Percentiles rank a stretch among this genome's conserved stretches.
Evolutionary conservation across 2,888 invertebrate genomes (phyloP).

Genomic region (Nomada fucata): DNA sequence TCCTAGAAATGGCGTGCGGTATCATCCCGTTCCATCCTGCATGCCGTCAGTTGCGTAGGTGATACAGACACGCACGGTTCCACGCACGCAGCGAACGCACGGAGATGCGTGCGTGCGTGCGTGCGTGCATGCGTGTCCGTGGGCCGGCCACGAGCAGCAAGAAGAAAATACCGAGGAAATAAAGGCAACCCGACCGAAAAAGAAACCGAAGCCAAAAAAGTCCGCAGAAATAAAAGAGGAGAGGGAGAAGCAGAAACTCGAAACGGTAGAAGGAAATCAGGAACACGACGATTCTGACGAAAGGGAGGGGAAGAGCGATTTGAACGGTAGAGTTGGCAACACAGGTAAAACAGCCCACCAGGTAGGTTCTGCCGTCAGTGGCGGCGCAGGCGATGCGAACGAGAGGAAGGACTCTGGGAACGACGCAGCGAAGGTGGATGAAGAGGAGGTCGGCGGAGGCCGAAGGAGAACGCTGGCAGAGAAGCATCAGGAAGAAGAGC

Average conservation of each 20-base stretch:
- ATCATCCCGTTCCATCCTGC: conserved; percentile 75
- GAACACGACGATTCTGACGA: background rate
- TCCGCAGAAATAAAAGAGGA: background rate
- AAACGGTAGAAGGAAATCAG: background rate
- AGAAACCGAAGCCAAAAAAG: background rate
- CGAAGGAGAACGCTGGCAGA: conserved; percentile 54
- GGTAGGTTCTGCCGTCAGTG: conserved; percentile 66
- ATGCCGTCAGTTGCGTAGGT: conserved; percentile 77
- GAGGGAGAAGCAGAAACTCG: background rate
- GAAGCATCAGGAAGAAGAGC: conserved; percentile 28
- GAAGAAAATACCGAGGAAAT: background rate
- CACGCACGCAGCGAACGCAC: conserved; percentile 55
- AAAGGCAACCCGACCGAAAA: background rate
- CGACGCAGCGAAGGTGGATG: conserved; percentile 67
- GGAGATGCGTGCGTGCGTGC: conserved; percentile 28
- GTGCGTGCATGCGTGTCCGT: conserved; percentile 45
- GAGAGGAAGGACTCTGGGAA: conserved; percentile 74
- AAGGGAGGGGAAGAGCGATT: conserved; percentile 19
- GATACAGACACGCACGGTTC: conserved; percentile 72
- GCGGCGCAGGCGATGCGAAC: conserved; percentile 68
- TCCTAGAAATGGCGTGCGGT: conserved; percentile 80
- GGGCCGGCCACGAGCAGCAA: background rate
- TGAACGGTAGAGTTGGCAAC: conserved; percentile 52
- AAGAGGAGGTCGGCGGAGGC: conserved; percentile 56
- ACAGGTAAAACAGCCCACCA: conserved; percentile 68